Conservation (phyloP, 2,888 invertebrate species). For the Conops quadrifasciatus region DNA sequence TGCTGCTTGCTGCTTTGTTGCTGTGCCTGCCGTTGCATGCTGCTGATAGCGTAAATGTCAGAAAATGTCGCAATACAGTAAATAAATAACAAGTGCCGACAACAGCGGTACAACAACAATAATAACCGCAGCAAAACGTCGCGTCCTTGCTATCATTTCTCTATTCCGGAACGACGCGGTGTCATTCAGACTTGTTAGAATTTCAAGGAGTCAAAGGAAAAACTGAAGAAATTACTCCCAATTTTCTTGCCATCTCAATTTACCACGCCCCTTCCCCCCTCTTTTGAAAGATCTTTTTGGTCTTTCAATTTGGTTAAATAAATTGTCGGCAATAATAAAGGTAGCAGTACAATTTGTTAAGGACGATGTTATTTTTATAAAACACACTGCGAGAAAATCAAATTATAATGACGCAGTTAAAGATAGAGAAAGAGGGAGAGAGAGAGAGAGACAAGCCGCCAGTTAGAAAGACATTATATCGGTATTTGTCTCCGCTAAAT, state of each 20-base stretch:
- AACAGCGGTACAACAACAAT: conserved; percentile 1
- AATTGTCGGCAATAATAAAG: conserved; percentile 40
- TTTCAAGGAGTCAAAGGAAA: too few relatives aligned
- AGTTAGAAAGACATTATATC: too few relatives aligned
- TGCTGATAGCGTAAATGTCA: conserved; percentile 29
- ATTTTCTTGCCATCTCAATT: too few relatives aligned
- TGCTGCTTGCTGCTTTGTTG: conserved; percentile 8
- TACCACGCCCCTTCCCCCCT: neutral
- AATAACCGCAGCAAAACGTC: conserved; percentile 21
- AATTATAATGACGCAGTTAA: too few relatives aligned
- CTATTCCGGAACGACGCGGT: too few relatives aligned
- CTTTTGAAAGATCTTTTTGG: conserved; percentile 31
- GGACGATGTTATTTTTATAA: neutral
- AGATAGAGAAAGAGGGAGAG: too few relatives aligned
- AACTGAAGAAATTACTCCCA: too few relatives aligned
- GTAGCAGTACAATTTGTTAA: conserved; percentile 33
- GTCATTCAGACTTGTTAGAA: too few relatives aligned
- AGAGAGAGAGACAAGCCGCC: too few relatives aligned
- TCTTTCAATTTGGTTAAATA: conserved; percentile 41
- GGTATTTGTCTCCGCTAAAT: too few relatives aligned
- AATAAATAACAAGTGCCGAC: conserved; percentile 20
- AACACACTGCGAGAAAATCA: too few relatives aligned
- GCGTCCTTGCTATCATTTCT: conserved; percentile 16
- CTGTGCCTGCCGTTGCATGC: neutral
- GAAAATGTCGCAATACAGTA: conserved; percentile 33